Evolutionary conservation across 1,140 invertebrate species (phyloP).

Genomic region (Tetragonula clypearis): DNA sequence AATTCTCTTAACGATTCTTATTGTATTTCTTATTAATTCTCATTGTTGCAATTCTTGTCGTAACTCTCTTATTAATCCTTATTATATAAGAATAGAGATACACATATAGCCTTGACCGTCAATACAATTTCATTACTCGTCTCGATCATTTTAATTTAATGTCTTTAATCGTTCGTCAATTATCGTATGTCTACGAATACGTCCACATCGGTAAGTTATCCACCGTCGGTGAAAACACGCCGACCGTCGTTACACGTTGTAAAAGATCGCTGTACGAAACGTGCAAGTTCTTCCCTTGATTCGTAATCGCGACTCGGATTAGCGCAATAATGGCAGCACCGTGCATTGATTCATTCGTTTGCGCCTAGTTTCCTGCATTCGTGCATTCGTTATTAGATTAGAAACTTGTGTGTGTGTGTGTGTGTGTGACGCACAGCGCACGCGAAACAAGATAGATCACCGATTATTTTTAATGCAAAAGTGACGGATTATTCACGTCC

Average conservation of each 20-base stretch:
- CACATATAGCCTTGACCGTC: no score
- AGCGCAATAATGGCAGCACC: background rate
- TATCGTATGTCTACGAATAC: no score
- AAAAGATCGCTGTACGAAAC: no score
- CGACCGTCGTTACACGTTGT: background rate
- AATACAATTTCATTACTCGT: no score
- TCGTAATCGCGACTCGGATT: background rate
- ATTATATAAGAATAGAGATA: no score
- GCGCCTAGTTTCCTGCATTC: background rate
- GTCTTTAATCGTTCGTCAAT: no score
- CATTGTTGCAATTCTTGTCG: no score
- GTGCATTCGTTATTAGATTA: background rate
- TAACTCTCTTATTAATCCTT: no score
- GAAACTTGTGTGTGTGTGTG: background rate
- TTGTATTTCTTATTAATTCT: no score
- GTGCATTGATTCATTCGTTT: background rate
- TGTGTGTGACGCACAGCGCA: background rate
- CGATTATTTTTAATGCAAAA: conserved; percentile 62
- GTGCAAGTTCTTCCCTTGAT: background rate
- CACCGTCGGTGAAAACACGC: background rate
- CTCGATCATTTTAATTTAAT: no score
- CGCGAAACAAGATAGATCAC: conserved; percentile 38
- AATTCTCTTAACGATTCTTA: no score
- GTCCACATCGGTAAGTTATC: background rate
- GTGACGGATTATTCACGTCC: conserved; percentile 55